Evolutionary conservation across 2,113 vertebrate genomes (phyloP).

Genomic region (Larimichthys crocea): DNA sequence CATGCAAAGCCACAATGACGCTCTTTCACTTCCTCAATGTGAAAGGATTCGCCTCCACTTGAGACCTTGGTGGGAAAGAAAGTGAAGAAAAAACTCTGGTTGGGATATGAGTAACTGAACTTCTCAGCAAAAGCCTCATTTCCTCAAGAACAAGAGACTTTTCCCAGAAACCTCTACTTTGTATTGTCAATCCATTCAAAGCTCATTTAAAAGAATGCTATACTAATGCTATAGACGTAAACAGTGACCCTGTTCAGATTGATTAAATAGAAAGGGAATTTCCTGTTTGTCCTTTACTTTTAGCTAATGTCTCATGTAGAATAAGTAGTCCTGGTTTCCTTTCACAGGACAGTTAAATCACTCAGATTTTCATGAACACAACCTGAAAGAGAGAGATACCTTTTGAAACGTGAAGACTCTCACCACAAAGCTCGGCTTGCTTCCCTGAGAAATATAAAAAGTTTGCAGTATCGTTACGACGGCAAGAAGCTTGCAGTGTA

Average conservation of each 20-base stretch:
- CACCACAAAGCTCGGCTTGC: not conserved
- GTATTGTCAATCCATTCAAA: conserved; percentile 27
- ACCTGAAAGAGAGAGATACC: not conserved
- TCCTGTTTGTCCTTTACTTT: conserved; percentile 9
- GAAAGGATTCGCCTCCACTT: conserved; percentile 64
- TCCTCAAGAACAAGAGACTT: conserved; percentile 42
- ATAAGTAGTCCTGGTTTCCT: conserved; percentile 1
- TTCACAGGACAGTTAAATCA: not conserved
- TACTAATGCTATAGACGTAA: conserved; percentile 11
- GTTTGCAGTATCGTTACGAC: not conserved
- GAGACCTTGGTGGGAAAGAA: conserved; percentile 70
- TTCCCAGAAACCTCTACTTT: conserved; percentile 14
- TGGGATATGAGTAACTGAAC: conserved; percentile 42
- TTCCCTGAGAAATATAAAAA: not conserved
- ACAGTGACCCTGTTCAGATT: not conserved
- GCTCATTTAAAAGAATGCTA: conserved; percentile 23
- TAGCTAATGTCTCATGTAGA: not conserved
- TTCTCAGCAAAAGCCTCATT: conserved; percentile 46
- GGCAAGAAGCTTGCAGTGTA: not conserved
- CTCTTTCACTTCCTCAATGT: conserved; percentile 74
- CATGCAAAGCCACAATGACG: conserved; percentile 74
- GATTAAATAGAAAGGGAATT: conserved; percentile 4
- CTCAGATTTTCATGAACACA: not conserved
- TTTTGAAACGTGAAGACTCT: not conserved
- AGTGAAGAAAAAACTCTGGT: conserved; percentile 43